phyloP scores from a whole-genome alignment of 2,113 vertebrate species.

The Pseudolaguvia tuberculata region DNA sequence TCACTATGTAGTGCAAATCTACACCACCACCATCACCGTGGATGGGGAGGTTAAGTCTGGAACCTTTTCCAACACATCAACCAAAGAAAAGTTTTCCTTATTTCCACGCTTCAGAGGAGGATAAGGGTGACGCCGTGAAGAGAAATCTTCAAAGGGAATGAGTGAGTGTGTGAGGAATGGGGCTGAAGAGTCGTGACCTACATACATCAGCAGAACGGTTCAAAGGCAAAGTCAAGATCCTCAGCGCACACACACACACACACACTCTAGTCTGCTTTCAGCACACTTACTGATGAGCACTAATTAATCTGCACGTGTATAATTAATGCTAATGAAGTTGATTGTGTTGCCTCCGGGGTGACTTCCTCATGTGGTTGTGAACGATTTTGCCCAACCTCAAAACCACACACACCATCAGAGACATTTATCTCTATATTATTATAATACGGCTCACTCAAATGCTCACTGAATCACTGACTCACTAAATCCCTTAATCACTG shows the following conservation, averaged over 20 bases:
- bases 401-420: background rate
- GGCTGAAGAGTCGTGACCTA: conserved; percentile 34
- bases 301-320: conserved; percentile 8
- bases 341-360: background rate
- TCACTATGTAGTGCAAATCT: background rate
- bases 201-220: conserved; percentile 13
- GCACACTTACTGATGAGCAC: background rate
- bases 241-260: conserved; percentile 19
- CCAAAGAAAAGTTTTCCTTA: no score
- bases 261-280: background rate
- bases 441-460: background rate
- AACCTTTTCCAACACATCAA: background rate
- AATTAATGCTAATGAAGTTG: conserved; percentile 13
- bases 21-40: no score
- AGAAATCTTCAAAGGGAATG: conserved; percentile 23
- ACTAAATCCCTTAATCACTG: background rate
- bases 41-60: background rate
- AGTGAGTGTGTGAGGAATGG: conserved; percentile 1
- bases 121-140: background rate
- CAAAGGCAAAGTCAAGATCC: conserved; percentile 28
- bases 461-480: background rate
- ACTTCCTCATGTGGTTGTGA: background rate
- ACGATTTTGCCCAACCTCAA: background rate
- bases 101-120: background rate
- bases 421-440: background rate